These are phyloP conservation scores for Chionomys nivalis DNA, from an alignment of 2,113 vertebrate genomes.

Conservation along the genomic window DNA sequence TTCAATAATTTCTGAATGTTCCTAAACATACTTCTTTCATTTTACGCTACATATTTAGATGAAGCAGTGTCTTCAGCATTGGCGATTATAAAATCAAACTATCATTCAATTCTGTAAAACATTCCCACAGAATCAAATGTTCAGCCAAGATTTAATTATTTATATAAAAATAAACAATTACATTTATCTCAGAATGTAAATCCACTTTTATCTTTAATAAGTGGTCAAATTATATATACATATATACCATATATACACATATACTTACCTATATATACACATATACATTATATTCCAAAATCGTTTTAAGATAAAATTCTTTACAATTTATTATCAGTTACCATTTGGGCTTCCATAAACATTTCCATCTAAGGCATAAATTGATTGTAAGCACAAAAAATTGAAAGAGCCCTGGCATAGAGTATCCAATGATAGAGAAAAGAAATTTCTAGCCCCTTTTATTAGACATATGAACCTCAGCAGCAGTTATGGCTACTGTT, in stretches of 20 bases:
- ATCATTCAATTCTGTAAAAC: not conserved
- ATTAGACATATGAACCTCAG: not conserved
- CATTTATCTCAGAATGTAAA: not conserved
- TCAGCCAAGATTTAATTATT: not conserved
- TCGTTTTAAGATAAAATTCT: not conserved
- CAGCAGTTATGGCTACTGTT: not conserved
- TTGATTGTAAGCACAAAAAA: not conserved
- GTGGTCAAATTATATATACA: not conserved
- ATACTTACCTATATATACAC: too few species aligned
- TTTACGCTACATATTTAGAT: not conserved
- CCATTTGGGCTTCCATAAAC: not conserved
- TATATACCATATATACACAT: too few species aligned
- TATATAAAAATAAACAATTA: not conserved
- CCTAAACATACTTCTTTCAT: not conserved
- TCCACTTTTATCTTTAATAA: not conserved
- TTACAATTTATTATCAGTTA: not conserved
- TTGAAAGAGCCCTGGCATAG: not conserved
- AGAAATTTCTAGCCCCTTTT: not conserved
- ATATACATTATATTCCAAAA: too few species aligned
- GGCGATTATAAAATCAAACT: not conserved
- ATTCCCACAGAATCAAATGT: not conserved
- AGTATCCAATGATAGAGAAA: not conserved
- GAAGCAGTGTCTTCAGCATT: not conserved
- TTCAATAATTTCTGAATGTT: too few species aligned
- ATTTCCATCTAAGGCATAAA: not conserved